Percentiles rank a stretch among this genome's conserved stretches.
These are phyloP conservation scores for Equus quagga DNA, from an alignment of 2,113 vertebrate genomes.

Conservation along the genomic window DNA sequence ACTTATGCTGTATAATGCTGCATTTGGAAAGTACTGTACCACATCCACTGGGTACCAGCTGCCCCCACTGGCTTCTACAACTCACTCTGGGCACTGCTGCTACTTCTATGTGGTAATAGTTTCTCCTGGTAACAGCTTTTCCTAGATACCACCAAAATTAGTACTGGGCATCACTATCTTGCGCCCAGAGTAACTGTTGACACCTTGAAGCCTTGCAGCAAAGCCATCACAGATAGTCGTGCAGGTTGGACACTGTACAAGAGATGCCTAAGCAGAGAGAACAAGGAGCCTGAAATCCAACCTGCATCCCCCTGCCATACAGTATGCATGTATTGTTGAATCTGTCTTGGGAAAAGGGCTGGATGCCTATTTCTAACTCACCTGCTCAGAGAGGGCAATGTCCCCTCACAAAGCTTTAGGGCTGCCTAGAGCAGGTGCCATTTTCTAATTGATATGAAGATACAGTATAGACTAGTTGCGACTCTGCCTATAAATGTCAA, in stretches of 20 bases:
- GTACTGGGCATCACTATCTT: neutral
- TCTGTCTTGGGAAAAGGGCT: neutral
- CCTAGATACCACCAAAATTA: neutral
- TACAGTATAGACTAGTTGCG: neutral
- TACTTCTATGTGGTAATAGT: neutral
- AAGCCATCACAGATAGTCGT: neutral
- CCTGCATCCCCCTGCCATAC: neutral
- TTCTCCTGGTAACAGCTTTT: neutral
- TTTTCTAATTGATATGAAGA: constrained; percentile 11
- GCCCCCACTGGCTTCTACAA: constrained; percentile 27
- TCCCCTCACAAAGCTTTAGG: neutral
- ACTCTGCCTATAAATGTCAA: neutral
- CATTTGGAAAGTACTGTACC: constrained; percentile 5
- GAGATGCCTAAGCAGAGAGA: constrained; percentile 6
- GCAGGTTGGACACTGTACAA: neutral
- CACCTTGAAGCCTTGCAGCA: neutral
- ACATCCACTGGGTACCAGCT: constrained; percentile 16
- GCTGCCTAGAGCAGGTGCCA: neutral
- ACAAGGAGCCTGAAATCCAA: neutral
- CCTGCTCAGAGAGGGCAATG: neutral
- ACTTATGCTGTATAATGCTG: neutral
- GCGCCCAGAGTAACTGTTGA: neutral
- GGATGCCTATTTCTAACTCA: neutral
- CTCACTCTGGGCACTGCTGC: neutral
- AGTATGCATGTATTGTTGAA: neutral